phyloP scores from a whole-genome alignment of 2,113 vertebrate genomes.

The Trematocara marginatum region DNA sequence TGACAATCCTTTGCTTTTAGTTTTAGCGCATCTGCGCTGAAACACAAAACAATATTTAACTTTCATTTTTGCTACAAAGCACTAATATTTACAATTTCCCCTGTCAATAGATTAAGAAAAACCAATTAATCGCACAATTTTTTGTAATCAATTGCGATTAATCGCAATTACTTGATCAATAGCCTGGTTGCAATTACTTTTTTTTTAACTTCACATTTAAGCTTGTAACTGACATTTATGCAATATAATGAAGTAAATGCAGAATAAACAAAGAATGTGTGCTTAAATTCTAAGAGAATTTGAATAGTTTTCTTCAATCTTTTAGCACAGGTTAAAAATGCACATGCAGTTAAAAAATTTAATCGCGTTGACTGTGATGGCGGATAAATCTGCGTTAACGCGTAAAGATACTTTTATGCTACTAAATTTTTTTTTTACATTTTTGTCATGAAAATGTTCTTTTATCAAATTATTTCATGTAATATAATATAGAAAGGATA shows the following conservation, averaged over 20 bases:
- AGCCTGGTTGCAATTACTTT: background rate
- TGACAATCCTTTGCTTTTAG: background rate
- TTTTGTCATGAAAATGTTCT: background rate
- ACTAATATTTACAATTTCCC: no score
- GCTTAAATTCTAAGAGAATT: background rate
- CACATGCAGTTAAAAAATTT: accelerated
- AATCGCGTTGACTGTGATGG: accelerated
- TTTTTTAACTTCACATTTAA: background rate
- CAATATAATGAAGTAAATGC: background rate
- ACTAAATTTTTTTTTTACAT: background rate
- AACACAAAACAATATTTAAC: background rate
- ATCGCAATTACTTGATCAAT: background rate
- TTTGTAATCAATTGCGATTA: background rate
- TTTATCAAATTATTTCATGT: background rate
- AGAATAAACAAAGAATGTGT: background rate
- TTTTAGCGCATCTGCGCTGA: accelerated
- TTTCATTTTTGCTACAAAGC: background rate
- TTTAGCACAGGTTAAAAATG: background rate
- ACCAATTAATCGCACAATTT: background rate
- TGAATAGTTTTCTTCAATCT: background rate
- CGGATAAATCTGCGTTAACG: accelerated
- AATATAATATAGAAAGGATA: accelerated
- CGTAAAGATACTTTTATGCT: background rate
- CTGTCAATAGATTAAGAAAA: background rate
- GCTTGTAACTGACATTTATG: background rate